Evolutionary conservation across 2,888 invertebrate genomes (phyloP), one percentile per base, ranked within the genome.

Genomic region (Zootermopsis nevadensis): DNA sequence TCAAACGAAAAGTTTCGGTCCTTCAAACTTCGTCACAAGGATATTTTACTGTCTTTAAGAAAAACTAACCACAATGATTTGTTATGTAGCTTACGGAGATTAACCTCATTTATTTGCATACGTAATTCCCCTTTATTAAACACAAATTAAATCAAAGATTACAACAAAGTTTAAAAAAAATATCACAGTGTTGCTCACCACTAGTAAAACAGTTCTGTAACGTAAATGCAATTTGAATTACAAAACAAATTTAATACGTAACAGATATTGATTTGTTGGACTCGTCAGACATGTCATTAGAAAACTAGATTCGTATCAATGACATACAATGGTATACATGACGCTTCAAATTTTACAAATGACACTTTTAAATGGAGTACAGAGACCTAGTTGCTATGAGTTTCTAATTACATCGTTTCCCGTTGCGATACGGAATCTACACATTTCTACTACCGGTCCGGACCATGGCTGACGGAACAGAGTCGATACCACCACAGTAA

Each of bases 401-500:
- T 35, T 74, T 74, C 74, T 74, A 74, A 74, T 74, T 74, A n/a
- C 33, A 74, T 4, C 1, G 27, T n/a, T 60, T 60, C 27, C 60
- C 60, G 15, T 6, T 60, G 60, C 60, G 42, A 42, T 38, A 74
- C 24, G 74, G n/a, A 24, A n/a, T n/a, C 27, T 60, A 3, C 48
- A 48, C 48, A 48, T 48, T 1, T 48, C 48, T 35, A 22, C 35
- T n/a, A 30, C 42, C 19, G 7, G 42, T n/a, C 30, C 42, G 48
- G 27, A 76, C 42, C 76, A 48, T 76, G 76, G 60, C 60, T 66
- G 66, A 66, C 27, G 60, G 60, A 15, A 55, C 27, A 69, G 48
- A 82, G 69, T 82, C 82, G 82, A 82, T 82, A 81, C 33, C 15
- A n/a, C 33, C 74, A 55, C 76, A 74, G 53, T 76, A 82, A 82